Evolutionary conservation across 2,113 vertebrate species (phyloP).

Genomic region (Indicator indicator): DNA sequence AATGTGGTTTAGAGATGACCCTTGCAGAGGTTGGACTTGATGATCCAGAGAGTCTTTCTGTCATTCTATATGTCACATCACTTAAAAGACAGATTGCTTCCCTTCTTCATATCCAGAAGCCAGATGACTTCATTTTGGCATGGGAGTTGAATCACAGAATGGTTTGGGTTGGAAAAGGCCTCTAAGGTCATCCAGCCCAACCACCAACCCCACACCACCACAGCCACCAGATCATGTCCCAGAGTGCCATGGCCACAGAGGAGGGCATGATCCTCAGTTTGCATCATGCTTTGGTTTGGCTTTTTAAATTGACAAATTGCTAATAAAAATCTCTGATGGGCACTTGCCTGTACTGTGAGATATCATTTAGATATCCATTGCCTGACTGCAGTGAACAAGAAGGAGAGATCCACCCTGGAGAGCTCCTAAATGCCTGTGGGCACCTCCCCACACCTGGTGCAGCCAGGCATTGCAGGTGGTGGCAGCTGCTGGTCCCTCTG

Average conservation of each 20-base stretch:
- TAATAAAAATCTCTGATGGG: not conserved
- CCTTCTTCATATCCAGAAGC: not conserved
- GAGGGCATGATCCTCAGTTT: not conserved
- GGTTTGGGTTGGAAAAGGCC: too few species aligned
- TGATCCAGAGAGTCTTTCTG: too few species aligned
- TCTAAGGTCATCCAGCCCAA: too few species aligned
- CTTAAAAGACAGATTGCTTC: not conserved
- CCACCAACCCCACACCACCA: too few species aligned
- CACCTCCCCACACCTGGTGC: not conserved
- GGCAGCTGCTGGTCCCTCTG: not conserved
- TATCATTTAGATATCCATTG: not conserved
- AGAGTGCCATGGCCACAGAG: too few species aligned
- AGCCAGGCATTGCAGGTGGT: not conserved
- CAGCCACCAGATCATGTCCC: too few species aligned
- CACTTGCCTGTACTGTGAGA: not conserved
- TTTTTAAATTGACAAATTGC: not conserved
- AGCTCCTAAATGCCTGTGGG: not conserved
- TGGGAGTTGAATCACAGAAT: not conserved
- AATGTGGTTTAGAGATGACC: too few species aligned
- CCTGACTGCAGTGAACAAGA: not conserved
- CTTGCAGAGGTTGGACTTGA: too few species aligned
- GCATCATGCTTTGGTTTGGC: not conserved
- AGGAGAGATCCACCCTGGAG: not conserved
- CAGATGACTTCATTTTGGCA: not conserved
- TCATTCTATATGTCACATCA: not conserved